These are phyloP conservation scores for Cercocebus atys DNA, from an alignment of 2,113 vertebrate species.

Conservation along the genomic window DNA sequence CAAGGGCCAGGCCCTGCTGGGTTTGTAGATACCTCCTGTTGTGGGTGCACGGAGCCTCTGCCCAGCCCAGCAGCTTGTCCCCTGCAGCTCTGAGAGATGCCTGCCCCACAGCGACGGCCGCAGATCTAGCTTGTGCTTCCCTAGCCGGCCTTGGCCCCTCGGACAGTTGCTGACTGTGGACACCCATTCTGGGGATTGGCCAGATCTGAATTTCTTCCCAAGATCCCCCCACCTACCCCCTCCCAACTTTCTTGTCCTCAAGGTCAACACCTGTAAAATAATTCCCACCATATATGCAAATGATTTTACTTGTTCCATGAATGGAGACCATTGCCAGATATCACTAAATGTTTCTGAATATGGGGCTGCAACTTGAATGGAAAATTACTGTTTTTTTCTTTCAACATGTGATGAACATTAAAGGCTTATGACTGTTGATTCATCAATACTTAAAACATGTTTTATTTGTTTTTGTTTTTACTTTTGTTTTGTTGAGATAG, in stretches of 20 bases:
- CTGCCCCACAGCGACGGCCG: background rate
- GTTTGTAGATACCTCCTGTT: slow-evolving; percentile 54
- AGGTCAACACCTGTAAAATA: slow-evolving; percentile 25
- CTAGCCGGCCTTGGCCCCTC: background rate
- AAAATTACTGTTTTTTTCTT: slow-evolving; percentile 28
- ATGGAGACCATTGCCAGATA: background rate
- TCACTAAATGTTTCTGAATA: background rate
- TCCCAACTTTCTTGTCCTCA: background rate
- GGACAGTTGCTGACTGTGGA: background rate
- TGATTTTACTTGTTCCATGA: background rate
- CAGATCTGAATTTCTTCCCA: background rate
- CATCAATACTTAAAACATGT: background rate
- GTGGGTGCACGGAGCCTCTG: background rate
- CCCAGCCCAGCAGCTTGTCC: background rate
- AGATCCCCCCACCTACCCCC: background rate
- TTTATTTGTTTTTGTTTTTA: background rate
- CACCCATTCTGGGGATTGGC: background rate
- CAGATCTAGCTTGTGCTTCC: background rate
- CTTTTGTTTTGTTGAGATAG: too few relatives aligned
- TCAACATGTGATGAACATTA: background rate
- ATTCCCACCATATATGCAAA: background rate
- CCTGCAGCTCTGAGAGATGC: background rate
- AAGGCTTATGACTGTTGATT: background rate
- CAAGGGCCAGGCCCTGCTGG: slow-evolving; percentile 48
- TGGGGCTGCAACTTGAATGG: background rate